Evolutionary conservation across 2,888 invertebrate genomes (phyloP), one percentile per base, ranked within the genome.

Genomic region (Clostera curtula): DNA sequence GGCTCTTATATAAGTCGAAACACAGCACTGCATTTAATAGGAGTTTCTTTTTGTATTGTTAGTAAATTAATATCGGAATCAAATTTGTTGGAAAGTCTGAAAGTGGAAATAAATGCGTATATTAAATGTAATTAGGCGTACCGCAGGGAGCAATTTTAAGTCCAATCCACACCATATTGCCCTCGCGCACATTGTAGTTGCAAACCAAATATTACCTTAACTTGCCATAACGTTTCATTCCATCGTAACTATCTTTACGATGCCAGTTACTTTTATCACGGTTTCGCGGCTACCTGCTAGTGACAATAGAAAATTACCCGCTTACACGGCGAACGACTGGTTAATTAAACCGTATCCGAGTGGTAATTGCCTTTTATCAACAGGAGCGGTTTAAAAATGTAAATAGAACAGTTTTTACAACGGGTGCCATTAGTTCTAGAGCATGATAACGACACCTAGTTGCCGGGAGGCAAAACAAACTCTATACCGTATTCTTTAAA

Each of bases 291-390:
- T 26, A 39, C 33, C 27, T 33, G 25, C 29, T 29, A 42, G 23
- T 23, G 43, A 54, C 53, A 54, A 54, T 46, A 42, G 51, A 43
- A 41, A 49, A 49, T 48, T 52, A 55, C 52, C 39, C 39, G 40
- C 46, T 41, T 43, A 44, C 37, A 36, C 34, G 40, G 49, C 43
- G 48, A 50, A 56, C 43, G 40, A 45, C 46, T 40, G 36, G 42
- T 50, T 58, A 59, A 63, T 64, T 65, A 60, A 58, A 45, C 49
- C 34, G 48, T 57, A 50, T 50, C 49, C 44, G 52, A 34, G 46
- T 47, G 36, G 41, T 54, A 56, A 53, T 53, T 44, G 43, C 40
- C 46, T 45, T 47, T 56, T 55, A 56, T 59, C 53, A 42, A 41
- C 38, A 31, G 11, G 24, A 24, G 27, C 13, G 17, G 15, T 41